A percentile compares a stretch with the other conserved stretches of the same genome.
phyloP scores from a whole-genome alignment of 2,797 vertebrate species.

The Mus spretus region DNA sequence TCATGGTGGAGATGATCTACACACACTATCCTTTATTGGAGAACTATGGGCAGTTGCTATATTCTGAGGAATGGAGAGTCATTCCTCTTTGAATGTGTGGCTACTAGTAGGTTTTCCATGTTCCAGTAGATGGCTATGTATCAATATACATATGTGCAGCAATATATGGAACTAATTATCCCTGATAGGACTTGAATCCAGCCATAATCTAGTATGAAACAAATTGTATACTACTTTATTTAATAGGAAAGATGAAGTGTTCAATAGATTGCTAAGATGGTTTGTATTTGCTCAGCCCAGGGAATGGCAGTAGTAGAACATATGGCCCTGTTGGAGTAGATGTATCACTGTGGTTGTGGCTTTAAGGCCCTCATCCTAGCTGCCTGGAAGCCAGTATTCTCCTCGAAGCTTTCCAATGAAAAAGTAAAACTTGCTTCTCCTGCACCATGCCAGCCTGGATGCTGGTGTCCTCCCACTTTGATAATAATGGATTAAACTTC shows the following conservation, averaged over 20 bases:
- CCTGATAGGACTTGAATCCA: neutral
- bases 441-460: too few relatives aligned
- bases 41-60: neutral
- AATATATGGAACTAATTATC: neutral
- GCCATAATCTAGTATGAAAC: neutral
- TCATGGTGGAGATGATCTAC: too few relatives aligned
- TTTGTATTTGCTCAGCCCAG: neutral
- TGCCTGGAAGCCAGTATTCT: too few relatives aligned
- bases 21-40: neutral
- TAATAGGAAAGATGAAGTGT: constrained; percentile 1
- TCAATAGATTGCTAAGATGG: neutral
- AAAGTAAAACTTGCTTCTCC: too few relatives aligned
- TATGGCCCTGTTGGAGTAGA: too few relatives aligned
- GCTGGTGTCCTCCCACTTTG: too few relatives aligned
- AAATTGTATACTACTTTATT: neutral
- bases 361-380: too few relatives aligned
- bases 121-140: neutral
- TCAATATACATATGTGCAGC: neutral
- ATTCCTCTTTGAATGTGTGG: neutral
- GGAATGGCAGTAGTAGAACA: neutral
- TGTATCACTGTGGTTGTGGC: too few relatives aligned
- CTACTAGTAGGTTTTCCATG: neutral
- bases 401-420: too few relatives aligned
- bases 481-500: too few relatives aligned
- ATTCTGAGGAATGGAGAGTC: neutral